phyloP scores from a whole-genome alignment of 2,888 invertebrate species.

The Sycophila texana region DNA sequence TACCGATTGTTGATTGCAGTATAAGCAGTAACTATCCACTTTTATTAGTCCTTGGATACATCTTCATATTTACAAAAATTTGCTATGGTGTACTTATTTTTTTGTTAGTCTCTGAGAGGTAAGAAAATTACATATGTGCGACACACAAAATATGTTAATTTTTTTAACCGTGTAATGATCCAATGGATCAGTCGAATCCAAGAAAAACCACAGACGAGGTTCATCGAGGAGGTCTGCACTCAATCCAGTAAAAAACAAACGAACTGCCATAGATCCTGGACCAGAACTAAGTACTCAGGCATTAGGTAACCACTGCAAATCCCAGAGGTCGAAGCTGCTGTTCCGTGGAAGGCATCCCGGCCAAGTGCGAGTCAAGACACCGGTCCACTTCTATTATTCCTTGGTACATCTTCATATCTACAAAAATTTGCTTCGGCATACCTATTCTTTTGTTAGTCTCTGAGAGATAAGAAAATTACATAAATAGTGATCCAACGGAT shows the following conservation, averaged over 20 bases:
- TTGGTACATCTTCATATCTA: conserved; percentile 2
- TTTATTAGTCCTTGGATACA: conserved; percentile 5
- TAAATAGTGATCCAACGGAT: conserved; percentile 13
- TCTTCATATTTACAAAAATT: conserved; percentile 21
- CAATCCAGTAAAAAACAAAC: not conserved
- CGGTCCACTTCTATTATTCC: not conserved
- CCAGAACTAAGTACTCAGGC: too few relatives aligned
- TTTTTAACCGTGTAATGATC: too few relatives aligned
- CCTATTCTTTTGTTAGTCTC: too few relatives aligned
- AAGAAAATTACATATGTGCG: not conserved
- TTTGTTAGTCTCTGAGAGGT: not conserved
- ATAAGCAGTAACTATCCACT: too few relatives aligned
- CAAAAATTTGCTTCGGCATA: conserved; percentile 12
- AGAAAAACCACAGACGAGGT: not conserved
- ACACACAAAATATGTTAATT: too few relatives aligned
- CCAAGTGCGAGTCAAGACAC: not conserved
- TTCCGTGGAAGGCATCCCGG: not conserved
- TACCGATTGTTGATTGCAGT: too few relatives aligned
- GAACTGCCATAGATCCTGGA: too few relatives aligned
- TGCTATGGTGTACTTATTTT: not conserved
- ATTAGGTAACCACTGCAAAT: not conserved
- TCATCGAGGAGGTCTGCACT: not conserved
- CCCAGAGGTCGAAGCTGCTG: not conserved
- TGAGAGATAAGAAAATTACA: not conserved
- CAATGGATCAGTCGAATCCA: conserved; percentile 6